Evolutionary conservation across 2,797 vertebrate genomes (phyloP), one percentile per base, ranked within the genome.

Genomic region (Bradypus variegatus): DNA sequence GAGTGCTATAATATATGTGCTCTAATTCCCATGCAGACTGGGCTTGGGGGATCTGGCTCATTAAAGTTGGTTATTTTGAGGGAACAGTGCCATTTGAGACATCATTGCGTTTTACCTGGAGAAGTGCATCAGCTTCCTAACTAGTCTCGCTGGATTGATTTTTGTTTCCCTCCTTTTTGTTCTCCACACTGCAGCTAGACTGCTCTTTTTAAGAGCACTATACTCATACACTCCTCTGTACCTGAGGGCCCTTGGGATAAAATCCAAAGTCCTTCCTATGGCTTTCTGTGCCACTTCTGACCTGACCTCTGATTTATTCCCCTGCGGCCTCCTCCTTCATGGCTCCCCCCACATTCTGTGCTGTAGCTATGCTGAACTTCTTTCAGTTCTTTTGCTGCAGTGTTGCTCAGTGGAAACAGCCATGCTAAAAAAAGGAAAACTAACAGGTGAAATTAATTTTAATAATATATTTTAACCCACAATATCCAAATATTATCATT

Each of bases 21-120:
- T 94, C 53, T 72, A 38, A 62, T 91, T 83, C 86, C 89, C 55
- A 33, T 58, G 81, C 89, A 77, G 84, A 90, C 92, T 80, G 70
- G 90, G 93, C 91, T 96, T 94, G 60, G 94, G 94, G 93, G 93
- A 95, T 94, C 91, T 94, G 89, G 73, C 84, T 86, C 94, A 93
- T 88, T 93, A 91, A 93, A 93, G 50, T 80, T 29, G 41, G 80
- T 89, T 96, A 93, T 94, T 95, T 95, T 93, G 80, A 94, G 92
- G 93, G 78, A 88, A 75, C 8, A 33, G 62, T 64, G 94, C 62
- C 64, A 1, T 62, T 76, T 48, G 75, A 89, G 84, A 64, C 89
- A 78, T 48, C 73, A 33, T 45, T 93, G 53, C 90, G 76, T 78
- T 93, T 93, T 82, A 82, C 87, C 81, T 45, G 41, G 36, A 92